Conservation (phyloP, 2,888 invertebrate species). For the Acleris emargana region DNA sequence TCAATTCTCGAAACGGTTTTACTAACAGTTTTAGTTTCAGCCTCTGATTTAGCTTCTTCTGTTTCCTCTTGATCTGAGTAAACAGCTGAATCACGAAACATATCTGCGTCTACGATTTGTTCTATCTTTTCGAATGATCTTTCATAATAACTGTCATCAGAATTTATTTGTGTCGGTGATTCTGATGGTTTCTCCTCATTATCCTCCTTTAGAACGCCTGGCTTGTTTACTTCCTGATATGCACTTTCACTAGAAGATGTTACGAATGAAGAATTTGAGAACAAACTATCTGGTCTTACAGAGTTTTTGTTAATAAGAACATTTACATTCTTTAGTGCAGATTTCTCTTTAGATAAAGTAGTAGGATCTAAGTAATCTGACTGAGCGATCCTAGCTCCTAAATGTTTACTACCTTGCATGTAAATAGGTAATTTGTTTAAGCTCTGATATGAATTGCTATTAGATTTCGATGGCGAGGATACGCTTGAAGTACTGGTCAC, state of each 20-base stretch:
- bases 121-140: slow-evolving; percentile 90
- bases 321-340: slow-evolving; percentile 80
- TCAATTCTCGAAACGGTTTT: slow-evolving; percentile 61
- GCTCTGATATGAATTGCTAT: slow-evolving; percentile 69
- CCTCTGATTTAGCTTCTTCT: slow-evolving; percentile 58
- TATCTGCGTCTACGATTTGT: slow-evolving; percentile 86
- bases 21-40: slow-evolving; percentile 47
- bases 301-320: slow-evolving; percentile 86
- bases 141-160: slow-evolving; percentile 90
- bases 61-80: slow-evolving; percentile 90
- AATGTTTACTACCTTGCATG: slow-evolving; percentile 91
- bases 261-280: slow-evolving; percentile 84
- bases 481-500: slow-evolving; percentile 59
- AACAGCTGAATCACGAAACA: slow-evolving; percentile 92
- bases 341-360: slow-evolving; percentile 82
- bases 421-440: slow-evolving; percentile 83
- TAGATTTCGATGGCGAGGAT: slow-evolving; percentile 66
- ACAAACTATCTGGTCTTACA: slow-evolving; percentile 78
- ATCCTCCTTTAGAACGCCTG: slow-evolving; percentile 34
- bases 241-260: slow-evolving; percentile 82
- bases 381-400: slow-evolving; percentile 94
- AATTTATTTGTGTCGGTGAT: slow-evolving; percentile 51
- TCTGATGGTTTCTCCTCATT: slow-evolving; percentile 44
- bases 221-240: slow-evolving; percentile 57
- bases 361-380: slow-evolving; percentile 94